Conservation (phyloP, 92 coral and sea anemone genomes). For the Porites divaricata region DNA sequence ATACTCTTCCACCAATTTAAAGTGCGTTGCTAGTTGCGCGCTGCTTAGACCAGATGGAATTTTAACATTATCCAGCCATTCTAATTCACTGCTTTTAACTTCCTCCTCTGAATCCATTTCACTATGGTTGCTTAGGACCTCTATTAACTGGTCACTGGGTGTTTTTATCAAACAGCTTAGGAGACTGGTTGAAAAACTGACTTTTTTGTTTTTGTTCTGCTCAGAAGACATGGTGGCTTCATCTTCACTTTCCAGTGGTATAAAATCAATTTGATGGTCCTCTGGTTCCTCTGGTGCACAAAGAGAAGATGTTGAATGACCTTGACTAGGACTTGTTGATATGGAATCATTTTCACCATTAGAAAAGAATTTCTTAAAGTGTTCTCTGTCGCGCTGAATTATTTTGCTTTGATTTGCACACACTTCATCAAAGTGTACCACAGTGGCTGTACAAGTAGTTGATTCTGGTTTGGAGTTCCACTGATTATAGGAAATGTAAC, state of each 20-base stretch:
- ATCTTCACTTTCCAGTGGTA: not conserved
- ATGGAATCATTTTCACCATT: not conserved
- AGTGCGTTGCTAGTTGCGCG: constrained; percentile 18
- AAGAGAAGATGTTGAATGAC: constrained; percentile 2
- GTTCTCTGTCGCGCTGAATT: constrained; percentile 45
- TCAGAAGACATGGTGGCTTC: not conserved
- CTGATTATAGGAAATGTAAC: constrained; percentile 69
- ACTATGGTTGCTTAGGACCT: constrained; percentile 7
- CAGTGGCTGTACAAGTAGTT: constrained; percentile 35
- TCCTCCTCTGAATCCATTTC: constrained; percentile 1
- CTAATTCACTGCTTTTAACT: not conserved
- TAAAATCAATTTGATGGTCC: not conserved
- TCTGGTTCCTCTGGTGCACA: not conserved
- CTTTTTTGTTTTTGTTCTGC: not conserved
- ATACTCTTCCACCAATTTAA: constrained; percentile 34
- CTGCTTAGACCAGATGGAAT: constrained; percentile 24
- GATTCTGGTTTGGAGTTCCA: constrained; percentile 76
- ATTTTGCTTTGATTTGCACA: constrained; percentile 53
- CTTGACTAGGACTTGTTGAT: not conserved
- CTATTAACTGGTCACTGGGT: constrained; percentile 20
- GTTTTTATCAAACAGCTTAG: not conserved
- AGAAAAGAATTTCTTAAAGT: constrained; percentile 29
- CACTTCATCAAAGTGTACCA: constrained; percentile 54
- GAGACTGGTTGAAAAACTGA: not conserved
- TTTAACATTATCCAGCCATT: constrained; percentile 24